Percentiles rank a stretch among this genome's conserved stretches.
Conservation (phyloP, 2,888 invertebrate species). For the Phlogophora meticulosa region DNA sequence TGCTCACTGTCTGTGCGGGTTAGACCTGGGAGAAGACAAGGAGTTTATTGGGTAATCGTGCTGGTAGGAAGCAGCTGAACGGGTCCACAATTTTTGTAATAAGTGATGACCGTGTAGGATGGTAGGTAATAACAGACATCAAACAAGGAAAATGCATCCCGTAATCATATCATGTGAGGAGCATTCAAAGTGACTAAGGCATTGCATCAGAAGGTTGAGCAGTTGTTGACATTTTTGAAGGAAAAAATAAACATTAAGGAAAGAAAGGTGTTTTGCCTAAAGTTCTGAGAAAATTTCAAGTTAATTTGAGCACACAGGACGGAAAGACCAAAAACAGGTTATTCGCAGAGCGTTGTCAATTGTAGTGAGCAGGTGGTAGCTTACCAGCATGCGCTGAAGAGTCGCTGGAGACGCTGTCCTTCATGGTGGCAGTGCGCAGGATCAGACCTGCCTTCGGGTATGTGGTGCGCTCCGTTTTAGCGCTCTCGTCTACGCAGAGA, state of each 20-base stretch:
- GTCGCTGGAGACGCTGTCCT: constrained; percentile 88
- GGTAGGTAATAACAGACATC: no score
- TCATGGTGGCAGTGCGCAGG: constrained; percentile 92
- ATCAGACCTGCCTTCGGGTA: constrained; percentile 95
- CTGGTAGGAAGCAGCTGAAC: not conserved
- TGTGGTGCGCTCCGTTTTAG: constrained; percentile 89
- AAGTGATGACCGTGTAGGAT: no score
- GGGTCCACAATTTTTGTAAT: no score
- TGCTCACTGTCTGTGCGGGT: constrained; percentile 85
- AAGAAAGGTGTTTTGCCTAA: not conserved
- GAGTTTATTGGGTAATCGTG: not conserved
- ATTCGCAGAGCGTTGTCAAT: no score
- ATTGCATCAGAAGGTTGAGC: no score
- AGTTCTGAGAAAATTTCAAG: not conserved
- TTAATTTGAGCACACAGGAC: not conserved
- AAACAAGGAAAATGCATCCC: no score
- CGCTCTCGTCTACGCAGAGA: constrained; percentile 86
- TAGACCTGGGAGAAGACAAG: constrained; percentile 71
- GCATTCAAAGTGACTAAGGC: not conserved
- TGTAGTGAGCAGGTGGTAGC: constrained; percentile 16
- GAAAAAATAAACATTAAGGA: not conserved
- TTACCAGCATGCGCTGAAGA: constrained; percentile 82
- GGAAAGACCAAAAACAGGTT: no score
- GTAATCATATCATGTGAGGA: not conserved
- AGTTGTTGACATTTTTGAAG: not conserved